These are phyloP conservation scores for Hylaeus anthracinus DNA, from an alignment of 1,140 invertebrate species.

Conservation along the genomic window DNA sequence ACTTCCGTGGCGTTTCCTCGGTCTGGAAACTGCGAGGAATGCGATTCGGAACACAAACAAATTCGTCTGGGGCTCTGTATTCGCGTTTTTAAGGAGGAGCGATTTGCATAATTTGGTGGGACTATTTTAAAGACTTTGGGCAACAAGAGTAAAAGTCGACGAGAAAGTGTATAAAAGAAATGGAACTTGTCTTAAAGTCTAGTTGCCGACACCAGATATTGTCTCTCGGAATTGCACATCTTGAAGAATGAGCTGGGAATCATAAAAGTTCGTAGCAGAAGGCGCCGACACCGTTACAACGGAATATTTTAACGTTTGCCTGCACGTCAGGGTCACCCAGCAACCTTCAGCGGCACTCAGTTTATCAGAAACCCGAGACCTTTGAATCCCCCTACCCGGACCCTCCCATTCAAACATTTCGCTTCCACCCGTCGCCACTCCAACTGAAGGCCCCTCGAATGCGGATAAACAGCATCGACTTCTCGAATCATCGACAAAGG, in stretches of 20 bases:
- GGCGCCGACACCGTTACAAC: neutral
- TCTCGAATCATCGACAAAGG: constrained; percentile 20
- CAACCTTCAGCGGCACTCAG: neutral
- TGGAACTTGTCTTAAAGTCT: no score
- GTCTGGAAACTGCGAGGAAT: neutral
- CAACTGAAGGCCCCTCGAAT: neutral
- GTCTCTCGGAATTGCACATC: no score
- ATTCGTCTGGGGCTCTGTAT: neutral
- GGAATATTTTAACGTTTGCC: neutral
- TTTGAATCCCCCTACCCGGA: neutral
- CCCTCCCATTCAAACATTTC: neutral
- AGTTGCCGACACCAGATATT: no score
- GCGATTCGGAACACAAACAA: neutral
- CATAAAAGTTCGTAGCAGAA: no score
- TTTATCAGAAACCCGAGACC: neutral
- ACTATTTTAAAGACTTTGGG: no score
- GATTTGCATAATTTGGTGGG: no score
- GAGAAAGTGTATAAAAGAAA: no score
- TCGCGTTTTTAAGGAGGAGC: no score
- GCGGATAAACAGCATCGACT: constrained; percentile 13
- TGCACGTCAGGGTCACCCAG: neutral
- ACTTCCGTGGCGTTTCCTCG: neutral
- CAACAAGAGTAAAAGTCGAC: no score
- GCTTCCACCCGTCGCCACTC: neutral
- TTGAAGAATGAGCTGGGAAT: no score